These are phyloP conservation scores for Phylloscopus trochiloides DNA, from an alignment of 2,113 vertebrate genomes.

Conservation along the genomic window DNA sequence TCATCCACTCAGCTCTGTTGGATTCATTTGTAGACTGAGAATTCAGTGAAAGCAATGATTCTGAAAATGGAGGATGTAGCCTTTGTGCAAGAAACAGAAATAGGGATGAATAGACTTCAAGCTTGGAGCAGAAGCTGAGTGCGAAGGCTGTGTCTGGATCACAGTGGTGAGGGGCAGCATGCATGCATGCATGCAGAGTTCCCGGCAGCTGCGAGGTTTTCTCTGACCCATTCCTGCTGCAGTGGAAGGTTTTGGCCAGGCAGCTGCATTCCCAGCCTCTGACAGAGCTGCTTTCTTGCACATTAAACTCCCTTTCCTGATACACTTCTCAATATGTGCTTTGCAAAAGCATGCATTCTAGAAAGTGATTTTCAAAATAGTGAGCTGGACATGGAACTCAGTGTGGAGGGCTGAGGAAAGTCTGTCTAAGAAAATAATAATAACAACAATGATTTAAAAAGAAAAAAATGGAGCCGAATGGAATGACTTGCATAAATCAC, in stretches of 20 bases:
- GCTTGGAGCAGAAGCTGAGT: not conserved
- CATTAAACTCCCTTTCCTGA: not conserved
- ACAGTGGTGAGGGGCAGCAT: not conserved
- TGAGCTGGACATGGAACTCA: not conserved
- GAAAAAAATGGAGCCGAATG: not conserved
- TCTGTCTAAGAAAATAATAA: not conserved
- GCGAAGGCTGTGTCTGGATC: not conserved
- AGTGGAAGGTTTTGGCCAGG: conserved; percentile 21
- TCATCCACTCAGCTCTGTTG: not conserved
- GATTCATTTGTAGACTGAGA: not conserved
- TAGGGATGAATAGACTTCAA: not conserved
- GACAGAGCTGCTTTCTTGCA: conserved; percentile 23
- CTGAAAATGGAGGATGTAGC: not conserved
- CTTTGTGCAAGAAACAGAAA: not conserved
- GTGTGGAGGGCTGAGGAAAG: not conserved
- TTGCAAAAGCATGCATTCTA: not conserved
- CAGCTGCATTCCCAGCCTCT: conserved; percentile 52
- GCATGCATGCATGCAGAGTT: not conserved
- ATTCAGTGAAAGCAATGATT: not conserved
- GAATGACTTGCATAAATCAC: not conserved
- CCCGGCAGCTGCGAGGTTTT: not conserved
- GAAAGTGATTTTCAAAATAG: not conserved
- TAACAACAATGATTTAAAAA: not conserved
- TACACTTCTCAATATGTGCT: not conserved
- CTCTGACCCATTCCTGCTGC: not conserved